Evolutionary conservation across 1,140 invertebrate genomes (phyloP).

Genomic region (Acromyrmex charruanus): DNA sequence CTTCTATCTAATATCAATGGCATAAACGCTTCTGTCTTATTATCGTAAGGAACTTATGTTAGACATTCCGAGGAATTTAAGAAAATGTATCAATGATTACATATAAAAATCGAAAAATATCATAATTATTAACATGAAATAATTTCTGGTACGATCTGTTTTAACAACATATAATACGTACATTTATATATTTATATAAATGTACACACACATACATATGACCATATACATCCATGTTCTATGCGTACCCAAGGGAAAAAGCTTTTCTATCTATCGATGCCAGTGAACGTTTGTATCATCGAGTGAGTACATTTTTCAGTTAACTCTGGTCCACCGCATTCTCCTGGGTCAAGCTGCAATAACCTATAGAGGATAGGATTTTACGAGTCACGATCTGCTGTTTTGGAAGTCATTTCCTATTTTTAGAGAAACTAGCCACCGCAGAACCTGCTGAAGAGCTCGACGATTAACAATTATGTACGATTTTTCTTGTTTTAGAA

Average conservation of each 20-base stretch:
- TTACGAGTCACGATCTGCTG: constrained; percentile 70
- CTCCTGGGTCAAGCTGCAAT: neutral
- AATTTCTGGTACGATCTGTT: neutral
- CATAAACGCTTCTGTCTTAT: no score
- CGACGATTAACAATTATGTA: constrained; percentile 41
- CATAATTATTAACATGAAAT: neutral
- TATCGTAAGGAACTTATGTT: no score
- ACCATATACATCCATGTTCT: neutral
- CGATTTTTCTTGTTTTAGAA: neutral
- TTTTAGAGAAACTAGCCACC: neutral
- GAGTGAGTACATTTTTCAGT: constrained; percentile 80
- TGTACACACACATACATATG: neutral
- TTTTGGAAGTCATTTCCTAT: constrained; percentile 75
- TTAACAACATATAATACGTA: no score
- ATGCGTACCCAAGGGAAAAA: constrained; percentile 58
- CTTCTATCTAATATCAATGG: no score
- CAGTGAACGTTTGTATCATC: constrained; percentile 80
- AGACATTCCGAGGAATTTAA: neutral
- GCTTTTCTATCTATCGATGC: constrained; percentile 75
- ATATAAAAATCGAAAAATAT: neutral
- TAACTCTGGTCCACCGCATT: constrained; percentile 65
- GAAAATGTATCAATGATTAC: neutral
- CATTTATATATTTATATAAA: neutral
- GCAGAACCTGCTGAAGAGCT: constrained; percentile 49
- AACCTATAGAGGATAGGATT: constrained; percentile 65